Evolutionary conservation across 2,888 invertebrate species (phyloP).

Genomic region (Andricus curvator): DNA sequence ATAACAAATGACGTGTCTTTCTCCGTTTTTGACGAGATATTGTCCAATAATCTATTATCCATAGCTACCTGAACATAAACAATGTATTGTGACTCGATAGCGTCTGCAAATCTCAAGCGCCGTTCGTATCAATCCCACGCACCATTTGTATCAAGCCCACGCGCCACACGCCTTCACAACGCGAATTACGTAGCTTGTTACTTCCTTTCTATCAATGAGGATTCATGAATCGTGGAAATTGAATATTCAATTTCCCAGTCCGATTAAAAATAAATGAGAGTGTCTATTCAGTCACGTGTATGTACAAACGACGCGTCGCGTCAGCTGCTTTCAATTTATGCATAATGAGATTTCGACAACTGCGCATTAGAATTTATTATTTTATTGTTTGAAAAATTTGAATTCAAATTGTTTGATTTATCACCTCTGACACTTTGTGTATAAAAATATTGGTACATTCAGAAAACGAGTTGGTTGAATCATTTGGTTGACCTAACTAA

Average conservation of each 20-base stretch:
- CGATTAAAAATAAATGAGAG: constrained; percentile 5
- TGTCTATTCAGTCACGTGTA: constrained; percentile 12
- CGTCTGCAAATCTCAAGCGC: not conserved
- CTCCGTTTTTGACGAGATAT: constrained; percentile 1
- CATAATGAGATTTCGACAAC: not conserved
- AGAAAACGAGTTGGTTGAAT: not conserved
- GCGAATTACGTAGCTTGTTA: constrained; percentile 19
- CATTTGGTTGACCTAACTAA: too few species aligned
- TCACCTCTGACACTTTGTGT: not conserved
- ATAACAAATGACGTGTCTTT: not conserved
- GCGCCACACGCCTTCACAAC: not conserved
- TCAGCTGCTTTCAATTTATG: constrained; percentile 4
- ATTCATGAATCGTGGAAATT: constrained; percentile 11
- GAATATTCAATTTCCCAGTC: constrained; percentile 11
- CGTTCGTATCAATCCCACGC: constrained; percentile 14
- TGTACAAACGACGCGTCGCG: not conserved
- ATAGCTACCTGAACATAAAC: not conserved
- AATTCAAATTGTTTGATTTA: not conserved
- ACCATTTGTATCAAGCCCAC: not conserved
- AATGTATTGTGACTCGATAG: not conserved
- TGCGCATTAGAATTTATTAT: constrained; percentile 4
- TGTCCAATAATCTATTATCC: not conserved
- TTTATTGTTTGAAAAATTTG: not conserved
- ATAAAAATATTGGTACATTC: not conserved
- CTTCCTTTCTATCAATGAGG: not conserved